A percentile compares a stretch with the other conserved stretches of the same genome.
phyloP scores from a whole-genome alignment of 2,113 vertebrate genomes.

The Chunga burmeisteri region DNA sequence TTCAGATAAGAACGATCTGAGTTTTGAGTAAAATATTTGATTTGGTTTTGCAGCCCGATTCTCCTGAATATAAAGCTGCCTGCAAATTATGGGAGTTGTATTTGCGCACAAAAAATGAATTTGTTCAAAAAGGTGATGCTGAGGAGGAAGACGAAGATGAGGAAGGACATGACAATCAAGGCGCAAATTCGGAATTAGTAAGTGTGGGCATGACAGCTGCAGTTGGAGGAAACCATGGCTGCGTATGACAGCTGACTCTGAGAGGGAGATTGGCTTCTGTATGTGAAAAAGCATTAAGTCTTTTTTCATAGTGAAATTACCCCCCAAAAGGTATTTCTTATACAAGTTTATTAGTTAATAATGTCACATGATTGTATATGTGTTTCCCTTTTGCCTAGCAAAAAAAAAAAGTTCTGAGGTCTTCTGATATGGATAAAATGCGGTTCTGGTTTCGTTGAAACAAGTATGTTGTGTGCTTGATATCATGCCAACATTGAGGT shows the following conservation, averaged over 20 bases:
- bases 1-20: background rate
- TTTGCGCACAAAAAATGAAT: slow-evolving; percentile 94
- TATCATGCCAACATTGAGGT: fast-evolving
- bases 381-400: background rate
- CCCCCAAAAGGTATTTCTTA: background rate
- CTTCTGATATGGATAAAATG: background rate
- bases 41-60: slow-evolving; percentile 81
- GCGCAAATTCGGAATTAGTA: slow-evolving; percentile 87
- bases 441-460: background rate
- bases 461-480: background rate
- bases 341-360: background rate
- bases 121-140: slow-evolving; percentile 93
- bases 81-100: slow-evolving; percentile 98
- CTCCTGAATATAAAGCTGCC: slow-evolving; percentile 93
- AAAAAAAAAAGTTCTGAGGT: background rate
- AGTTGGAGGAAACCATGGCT: background rate
- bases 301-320: background rate
- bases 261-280: background rate
- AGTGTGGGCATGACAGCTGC: slow-evolving; percentile 59
- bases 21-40: background rate
- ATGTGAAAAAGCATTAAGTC: background rate
- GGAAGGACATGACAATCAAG: slow-evolving; percentile 85
- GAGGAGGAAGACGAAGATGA: slow-evolving; percentile 95
- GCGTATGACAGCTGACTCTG: background rate
- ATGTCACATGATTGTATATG: background rate